These are phyloP conservation scores for Scaptomyza parva DNA, from an alignment of 2,888 invertebrate species.

Conservation along the genomic window DNA sequence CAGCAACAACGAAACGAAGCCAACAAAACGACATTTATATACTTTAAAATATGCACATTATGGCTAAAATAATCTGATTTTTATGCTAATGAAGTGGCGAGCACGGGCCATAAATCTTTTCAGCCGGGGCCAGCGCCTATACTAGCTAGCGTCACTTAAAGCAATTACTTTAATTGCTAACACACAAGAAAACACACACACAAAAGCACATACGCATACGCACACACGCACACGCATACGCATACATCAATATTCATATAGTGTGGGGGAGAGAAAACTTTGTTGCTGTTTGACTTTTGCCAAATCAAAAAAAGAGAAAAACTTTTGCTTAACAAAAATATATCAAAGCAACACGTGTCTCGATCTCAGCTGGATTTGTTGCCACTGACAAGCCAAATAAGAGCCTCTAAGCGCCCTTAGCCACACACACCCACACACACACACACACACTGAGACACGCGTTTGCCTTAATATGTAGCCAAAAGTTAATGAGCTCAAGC, in stretches of 20 bases:
- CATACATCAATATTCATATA: slow-evolving; percentile 62
- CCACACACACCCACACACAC: slow-evolving; percentile 1
- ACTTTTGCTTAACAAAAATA: slow-evolving; percentile 78
- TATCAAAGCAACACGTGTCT: slow-evolving; percentile 79
- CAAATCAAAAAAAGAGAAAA: slow-evolving; percentile 16
- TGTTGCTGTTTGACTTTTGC: slow-evolving; percentile 65
- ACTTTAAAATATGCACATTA: slow-evolving; percentile 79
- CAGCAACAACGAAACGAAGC: slow-evolving; percentile 7
- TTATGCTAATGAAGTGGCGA: slow-evolving; percentile 78
- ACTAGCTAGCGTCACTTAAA: slow-evolving; percentile 48
- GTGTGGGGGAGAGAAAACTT: slow-evolving; percentile 47
- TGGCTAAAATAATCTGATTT: slow-evolving; percentile 77
- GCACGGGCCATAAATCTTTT: slow-evolving; percentile 63
- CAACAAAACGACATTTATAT: slow-evolving; percentile 51
- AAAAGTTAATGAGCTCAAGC: slow-evolving; percentile 65
- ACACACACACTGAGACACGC: slow-evolving; percentile 6
- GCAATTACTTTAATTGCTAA: slow-evolving; percentile 77
- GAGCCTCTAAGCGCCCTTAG: not conserved
- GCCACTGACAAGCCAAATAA: slow-evolving; percentile 43
- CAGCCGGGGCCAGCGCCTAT: slow-evolving; percentile 19
- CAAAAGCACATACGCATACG: slow-evolving; percentile 10
- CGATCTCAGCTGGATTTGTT: slow-evolving; percentile 55
- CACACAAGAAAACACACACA: slow-evolving; percentile 30
- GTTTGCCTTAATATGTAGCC: slow-evolving; percentile 11
- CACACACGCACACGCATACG: slow-evolving; percentile 16